These are phyloP conservation scores for Cataglyphis altisquamis DNA, from an alignment of 2,888 invertebrate genomes.

Conservation along the genomic window DNA sequence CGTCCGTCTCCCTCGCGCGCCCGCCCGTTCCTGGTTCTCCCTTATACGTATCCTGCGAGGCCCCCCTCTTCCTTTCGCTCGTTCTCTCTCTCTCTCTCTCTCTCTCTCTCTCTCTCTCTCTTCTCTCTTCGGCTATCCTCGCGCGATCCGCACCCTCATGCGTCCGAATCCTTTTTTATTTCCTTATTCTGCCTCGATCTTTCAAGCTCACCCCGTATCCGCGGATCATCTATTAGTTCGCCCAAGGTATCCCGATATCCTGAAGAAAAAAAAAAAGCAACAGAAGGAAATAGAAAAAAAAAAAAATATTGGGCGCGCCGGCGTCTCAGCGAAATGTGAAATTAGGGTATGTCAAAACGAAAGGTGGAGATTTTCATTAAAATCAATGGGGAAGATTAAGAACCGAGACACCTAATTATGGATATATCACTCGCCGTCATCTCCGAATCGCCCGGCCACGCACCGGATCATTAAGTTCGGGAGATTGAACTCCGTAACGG, in stretches of 20 bases:
- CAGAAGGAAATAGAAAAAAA: constrained; percentile 37
- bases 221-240: constrained; percentile 74
- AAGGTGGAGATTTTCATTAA: constrained; percentile 71
- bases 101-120: not conserved
- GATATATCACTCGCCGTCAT: constrained; percentile 58
- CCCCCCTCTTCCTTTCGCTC: not conserved
- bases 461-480: constrained; percentile 53
- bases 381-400: constrained; percentile 56
- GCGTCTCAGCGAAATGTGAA: constrained; percentile 68
- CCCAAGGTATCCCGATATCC: constrained; percentile 72
- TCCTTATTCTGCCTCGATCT: constrained; percentile 60
- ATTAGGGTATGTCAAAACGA: constrained; percentile 72
- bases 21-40: constrained; percentile 62
- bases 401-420: constrained; percentile 53
- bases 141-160: constrained; percentile 62
- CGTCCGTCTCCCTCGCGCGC: constrained; percentile 54
- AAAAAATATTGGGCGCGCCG: constrained; percentile 53
- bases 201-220: constrained; percentile 60
- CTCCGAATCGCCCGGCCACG: constrained; percentile 34
- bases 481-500: constrained; percentile 43
- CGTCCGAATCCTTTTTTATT: constrained; percentile 61
- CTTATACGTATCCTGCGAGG: constrained; percentile 49
- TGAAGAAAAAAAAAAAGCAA: constrained; percentile 40
- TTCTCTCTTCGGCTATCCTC: constrained; percentile 48
- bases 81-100: not conserved